Percentiles rank a stretch among this genome's conserved stretches.
Conservation (phyloP, 2,888 invertebrate genomes). For the Drosophila bunnanda region DNA sequence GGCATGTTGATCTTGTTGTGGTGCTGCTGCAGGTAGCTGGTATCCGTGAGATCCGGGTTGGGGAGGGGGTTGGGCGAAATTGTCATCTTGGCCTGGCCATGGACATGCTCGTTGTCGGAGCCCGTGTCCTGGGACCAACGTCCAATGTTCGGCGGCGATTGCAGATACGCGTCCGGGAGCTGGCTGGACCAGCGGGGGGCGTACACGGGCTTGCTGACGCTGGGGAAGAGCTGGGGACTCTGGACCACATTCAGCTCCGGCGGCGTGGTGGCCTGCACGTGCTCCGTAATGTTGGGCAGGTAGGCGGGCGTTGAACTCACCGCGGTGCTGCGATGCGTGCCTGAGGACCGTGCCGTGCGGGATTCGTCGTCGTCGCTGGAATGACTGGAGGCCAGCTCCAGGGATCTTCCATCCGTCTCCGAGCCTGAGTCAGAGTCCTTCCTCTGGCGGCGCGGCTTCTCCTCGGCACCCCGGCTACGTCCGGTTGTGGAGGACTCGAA, state of each 20-base stretch:
- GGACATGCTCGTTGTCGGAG: constrained; percentile 89
- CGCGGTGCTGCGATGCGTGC: constrained; percentile 84
- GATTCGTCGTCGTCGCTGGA: constrained; percentile 95
- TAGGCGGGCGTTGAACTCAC: constrained; percentile 85
- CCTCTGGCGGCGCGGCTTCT: constrained; percentile 83
- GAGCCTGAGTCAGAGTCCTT: constrained; percentile 93
- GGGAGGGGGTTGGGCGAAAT: constrained; percentile 90
- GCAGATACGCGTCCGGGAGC: constrained; percentile 88
- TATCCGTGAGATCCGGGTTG: constrained; percentile 91
- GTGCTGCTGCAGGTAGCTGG: constrained; percentile 86
- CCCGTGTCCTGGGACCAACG: constrained; percentile 93
- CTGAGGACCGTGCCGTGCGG: constrained; percentile 83
- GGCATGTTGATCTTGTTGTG: constrained; percentile 85
- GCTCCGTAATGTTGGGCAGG: constrained; percentile 88
- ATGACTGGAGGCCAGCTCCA: constrained; percentile 97
- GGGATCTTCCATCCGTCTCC: constrained; percentile 91
- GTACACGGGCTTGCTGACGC: constrained; percentile 87
- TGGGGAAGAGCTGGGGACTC: constrained; percentile 89
- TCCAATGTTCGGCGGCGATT: constrained; percentile 86
- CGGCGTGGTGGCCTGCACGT: constrained; percentile 87
- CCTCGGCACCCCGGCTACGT: constrained; percentile 69
- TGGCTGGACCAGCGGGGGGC: constrained; percentile 89
- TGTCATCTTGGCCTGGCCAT: constrained; percentile 86
- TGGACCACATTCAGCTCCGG: constrained; percentile 88
- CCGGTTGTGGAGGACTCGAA: constrained; percentile 82